Evolutionary conservation across 2,113 vertebrate genomes (phyloP).

Genomic region (Psittacus erithacus): DNA sequence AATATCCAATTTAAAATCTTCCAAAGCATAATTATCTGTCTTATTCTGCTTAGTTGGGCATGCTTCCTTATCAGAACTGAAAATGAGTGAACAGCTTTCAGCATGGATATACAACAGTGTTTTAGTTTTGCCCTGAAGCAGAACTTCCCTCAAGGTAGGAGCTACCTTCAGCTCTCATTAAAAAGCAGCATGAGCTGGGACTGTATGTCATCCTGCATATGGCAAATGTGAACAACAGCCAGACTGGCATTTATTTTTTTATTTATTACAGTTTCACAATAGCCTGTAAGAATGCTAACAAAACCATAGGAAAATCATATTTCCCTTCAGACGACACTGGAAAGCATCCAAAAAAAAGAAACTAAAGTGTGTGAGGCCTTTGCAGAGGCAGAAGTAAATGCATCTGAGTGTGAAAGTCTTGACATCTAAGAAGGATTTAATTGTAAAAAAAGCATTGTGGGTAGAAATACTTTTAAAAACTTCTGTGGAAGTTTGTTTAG

Average conservation of each 20-base stretch:
- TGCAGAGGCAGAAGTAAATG: not conserved
- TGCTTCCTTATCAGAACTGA: not conserved
- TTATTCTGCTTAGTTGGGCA: slow-evolving; percentile 5
- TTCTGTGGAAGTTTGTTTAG: not conserved
- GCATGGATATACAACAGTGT: not conserved
- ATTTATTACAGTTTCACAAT: not conserved
- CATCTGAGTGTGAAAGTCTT: not conserved
- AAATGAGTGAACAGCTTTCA: not conserved
- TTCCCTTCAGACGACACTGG: not conserved
- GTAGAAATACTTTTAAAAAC: not conserved
- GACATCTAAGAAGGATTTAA: not conserved
- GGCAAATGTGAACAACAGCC: not conserved
- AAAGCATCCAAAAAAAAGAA: not conserved
- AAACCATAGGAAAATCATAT: not conserved
- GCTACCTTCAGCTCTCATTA: not conserved
- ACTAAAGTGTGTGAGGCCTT: not conserved
- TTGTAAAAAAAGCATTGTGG: not conserved
- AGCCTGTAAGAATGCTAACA: not conserved
- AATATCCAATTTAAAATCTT: not conserved
- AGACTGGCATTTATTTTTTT: not conserved
- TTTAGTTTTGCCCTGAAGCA: not conserved
- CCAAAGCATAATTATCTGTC: not conserved
- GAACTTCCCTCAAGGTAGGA: not conserved
- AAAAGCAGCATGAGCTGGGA: not conserved
- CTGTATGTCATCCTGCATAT: not conserved